Base-by-base conservation (phyloP, 2,888 invertebrate genomes). In the Dynastes grantii region DNA sequence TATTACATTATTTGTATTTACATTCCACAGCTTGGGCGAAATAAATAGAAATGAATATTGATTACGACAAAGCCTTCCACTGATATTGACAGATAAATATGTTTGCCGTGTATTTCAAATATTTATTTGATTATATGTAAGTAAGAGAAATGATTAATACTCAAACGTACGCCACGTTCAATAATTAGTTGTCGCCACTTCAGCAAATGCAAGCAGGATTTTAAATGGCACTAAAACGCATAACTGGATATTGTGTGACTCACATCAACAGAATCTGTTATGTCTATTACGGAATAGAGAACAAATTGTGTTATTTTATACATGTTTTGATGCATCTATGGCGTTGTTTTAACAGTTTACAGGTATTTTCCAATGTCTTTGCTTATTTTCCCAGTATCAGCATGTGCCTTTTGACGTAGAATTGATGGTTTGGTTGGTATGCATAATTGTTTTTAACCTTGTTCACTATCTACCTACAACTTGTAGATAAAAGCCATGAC, bases 31-130 rank as follows among this genome's bases (percentile, higher is more conserved):
- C 6, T 55, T 55, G 16, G 16, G 1, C n/a, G 55, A 55, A 55
- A 55, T 22, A 55, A 55, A 55, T 16, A 55, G 1, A 8, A 55
- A 55, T 55, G n/a, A 55, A 55, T 55, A 55, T 55, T 55, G n/a
- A 55, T n/a, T 13, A 55, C 13, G 22, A 16, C n/a, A n/a, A 55
- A 22, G 55, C 1, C 55, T 55, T 55, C 22, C 22, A 1, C 16
- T 45, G 45, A 8, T 45, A 45, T 11, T 11, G 45, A 11, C 2
- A 45, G 45, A 45, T 55, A 55, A n/a, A 55, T 55, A 55, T 22
- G 22, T n/a, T 16, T 55, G n/a, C 13, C 2, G 8, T 16, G 1
- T 2, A 22, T 13, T 13, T 16, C 8, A 55, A 22, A 8, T n/a
- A 55, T 55, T 16, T 55, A 55, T 55, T 55, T 45, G 45, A 45